Conservation (phyloP, 2,113 vertebrate species). For the Cisticola juncidis region DNA sequence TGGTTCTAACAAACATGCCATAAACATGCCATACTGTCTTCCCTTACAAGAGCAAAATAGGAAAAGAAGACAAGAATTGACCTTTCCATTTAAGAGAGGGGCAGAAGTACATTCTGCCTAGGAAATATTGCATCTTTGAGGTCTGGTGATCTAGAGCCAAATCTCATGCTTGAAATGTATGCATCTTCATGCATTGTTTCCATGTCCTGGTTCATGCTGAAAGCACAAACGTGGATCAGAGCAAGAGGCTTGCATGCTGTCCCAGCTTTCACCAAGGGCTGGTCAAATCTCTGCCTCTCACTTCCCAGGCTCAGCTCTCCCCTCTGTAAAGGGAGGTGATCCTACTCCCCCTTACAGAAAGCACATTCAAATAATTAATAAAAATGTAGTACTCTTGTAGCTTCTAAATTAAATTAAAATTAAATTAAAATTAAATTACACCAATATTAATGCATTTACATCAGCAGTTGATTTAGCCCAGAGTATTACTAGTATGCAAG, state of each 20-base stretch:
- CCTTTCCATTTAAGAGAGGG: not conserved
- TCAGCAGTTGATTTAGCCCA: not conserved
- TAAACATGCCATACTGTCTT: not conserved
- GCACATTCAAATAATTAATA: not conserved
- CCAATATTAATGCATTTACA: not conserved
- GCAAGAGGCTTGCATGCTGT: not conserved
- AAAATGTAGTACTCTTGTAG: not conserved
- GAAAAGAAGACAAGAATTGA: not conserved
- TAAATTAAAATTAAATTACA: not conserved
- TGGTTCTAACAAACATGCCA: not conserved
- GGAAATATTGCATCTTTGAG: not conserved
- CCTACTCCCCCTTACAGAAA: not conserved
- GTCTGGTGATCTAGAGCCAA: not conserved
- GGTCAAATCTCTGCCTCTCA: not conserved
- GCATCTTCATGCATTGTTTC: not conserved
- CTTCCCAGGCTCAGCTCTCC: not conserved
- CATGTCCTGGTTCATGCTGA: not conserved
- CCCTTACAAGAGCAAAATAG: not conserved
- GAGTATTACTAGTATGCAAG: not conserved
- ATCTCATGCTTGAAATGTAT: not conserved
- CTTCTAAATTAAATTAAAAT: not conserved
- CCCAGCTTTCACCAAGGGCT: not conserved
- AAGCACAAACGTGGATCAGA: not conserved
- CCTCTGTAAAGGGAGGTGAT: not conserved
- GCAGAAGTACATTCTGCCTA: not conserved